A percentile compares a stretch with the other conserved stretches of the same genome.
phyloP scores from a whole-genome alignment of 2,113 vertebrate genomes.

The Genyomyrus donnyi region DNA sequence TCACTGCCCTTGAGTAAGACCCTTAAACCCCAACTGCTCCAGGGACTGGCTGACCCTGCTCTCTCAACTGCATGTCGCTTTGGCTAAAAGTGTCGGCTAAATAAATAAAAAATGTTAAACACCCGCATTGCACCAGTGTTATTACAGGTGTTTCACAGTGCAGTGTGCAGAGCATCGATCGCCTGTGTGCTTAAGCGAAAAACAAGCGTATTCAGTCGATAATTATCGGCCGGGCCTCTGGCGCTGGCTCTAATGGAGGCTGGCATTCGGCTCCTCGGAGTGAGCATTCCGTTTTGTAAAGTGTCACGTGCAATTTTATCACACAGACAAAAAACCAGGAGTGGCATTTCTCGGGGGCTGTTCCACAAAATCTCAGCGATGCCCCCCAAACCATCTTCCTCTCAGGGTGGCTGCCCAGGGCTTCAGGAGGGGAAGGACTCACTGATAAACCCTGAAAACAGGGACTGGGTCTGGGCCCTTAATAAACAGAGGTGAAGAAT shows the following conservation, averaged over 20 bases:
- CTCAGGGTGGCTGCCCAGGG: neutral
- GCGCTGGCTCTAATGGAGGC: constrained; percentile 52
- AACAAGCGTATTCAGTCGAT: constrained; percentile 62
- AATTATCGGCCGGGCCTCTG: constrained; percentile 61
- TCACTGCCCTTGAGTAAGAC: neutral
- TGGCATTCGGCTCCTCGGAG: constrained; percentile 48
- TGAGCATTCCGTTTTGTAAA: constrained; percentile 44
- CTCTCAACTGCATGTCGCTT: neutral
- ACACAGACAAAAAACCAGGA: neutral
- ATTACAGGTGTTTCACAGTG: neutral
- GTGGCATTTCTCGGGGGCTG: constrained; percentile 7
- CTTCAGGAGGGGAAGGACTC: neutral
- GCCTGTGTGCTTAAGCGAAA: constrained; percentile 49
- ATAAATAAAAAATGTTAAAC: neutral
- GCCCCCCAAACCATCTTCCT: neutral
- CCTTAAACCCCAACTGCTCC: neutral
- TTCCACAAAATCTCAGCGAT: constrained; percentile 1
- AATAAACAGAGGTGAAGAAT: neutral
- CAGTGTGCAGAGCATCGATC: constrained; percentile 41
- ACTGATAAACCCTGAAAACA: neutral
- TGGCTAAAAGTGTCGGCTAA: neutral
- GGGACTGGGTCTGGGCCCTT: neutral
- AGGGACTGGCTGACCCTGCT: neutral
- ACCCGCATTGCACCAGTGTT: neutral
- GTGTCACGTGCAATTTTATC: constrained; percentile 42